Evolutionary conservation across 2,888 invertebrate genomes (phyloP), one percentile per base, ranked within the genome.

Genomic region (Polymixis lichenea): DNA sequence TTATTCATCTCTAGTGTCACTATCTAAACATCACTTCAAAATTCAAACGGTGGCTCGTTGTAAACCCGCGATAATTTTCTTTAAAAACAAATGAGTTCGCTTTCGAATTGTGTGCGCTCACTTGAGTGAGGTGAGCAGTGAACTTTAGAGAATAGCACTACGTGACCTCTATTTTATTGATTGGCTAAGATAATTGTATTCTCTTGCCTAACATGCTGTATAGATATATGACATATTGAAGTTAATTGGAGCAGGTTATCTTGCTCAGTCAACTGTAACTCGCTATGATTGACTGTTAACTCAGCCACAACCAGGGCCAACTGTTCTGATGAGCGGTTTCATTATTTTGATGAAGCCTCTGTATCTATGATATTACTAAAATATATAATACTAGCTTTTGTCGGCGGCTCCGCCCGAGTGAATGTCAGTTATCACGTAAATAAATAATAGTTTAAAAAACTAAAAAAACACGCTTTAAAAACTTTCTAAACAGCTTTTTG

Each of bases 221-320:
- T 11, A 55, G 55, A 62, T 56, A 74, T 62, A 78, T 15, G 8
- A 7, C 9, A 51, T 32, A 46, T 46, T 46, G 43, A n/a, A 66
- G 69, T 70, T 80, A 80, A 80, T 84, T 80, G 43, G 61, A 72
- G 38, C 75, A 58, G 62, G 68, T 62, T 66, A 62, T 25, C 58
- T 62, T 60, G 72, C 32, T 51, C 62, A 80, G 58, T 72, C 65
- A 66, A n/a, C 68, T 9, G 69, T 51, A 28, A 17, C 19, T 32
- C 1, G 25, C 60, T 46, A 11, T 72, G 75, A 82, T 82, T 82
- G 58, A 28, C 72, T 80, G 55, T 82, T 60, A 46, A 60, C 22
- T 70, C 56, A 70, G 5, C 2, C 62, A n/a, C n/a, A 67, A 55
- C 51, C 25, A 51, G 15, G 15, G 15, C 17, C 2, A 32, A 49